These are phyloP conservation scores for Drosophila parabipectinata DNA, from an alignment of 1,140 invertebrate species.

Conservation along the genomic window DNA sequence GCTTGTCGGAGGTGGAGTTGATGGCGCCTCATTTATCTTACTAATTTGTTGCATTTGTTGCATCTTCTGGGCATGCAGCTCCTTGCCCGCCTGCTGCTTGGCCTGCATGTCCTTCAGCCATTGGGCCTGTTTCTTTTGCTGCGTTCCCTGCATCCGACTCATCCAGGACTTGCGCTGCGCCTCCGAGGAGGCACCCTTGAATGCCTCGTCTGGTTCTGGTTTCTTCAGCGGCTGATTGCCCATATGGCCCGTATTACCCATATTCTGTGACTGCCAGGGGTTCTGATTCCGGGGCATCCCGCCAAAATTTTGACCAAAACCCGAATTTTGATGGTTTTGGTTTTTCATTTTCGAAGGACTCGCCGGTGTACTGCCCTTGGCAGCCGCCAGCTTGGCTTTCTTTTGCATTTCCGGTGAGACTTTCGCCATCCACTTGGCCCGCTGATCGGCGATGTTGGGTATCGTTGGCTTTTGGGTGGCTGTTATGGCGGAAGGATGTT, in stretches of 20 bases:
- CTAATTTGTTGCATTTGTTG: conserved; percentile 24
- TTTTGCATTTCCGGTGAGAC: conserved; percentile 48
- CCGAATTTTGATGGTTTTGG: background rate
- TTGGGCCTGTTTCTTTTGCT: conserved; percentile 56
- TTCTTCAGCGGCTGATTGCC: background rate
- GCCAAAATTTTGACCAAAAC: conserved; percentile 3
- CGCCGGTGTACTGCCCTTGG: background rate
- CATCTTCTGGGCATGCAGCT: conserved; percentile 58
- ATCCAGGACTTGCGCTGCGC: conserved; percentile 58
- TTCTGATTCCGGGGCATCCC: conserved; percentile 14
- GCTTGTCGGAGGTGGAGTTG: background rate
- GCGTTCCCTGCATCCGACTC: conserved; percentile 64
- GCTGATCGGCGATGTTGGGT: conserved; percentile 50
- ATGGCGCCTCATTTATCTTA: background rate
- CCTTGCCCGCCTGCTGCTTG: conserved; percentile 58
- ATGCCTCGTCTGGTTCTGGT: background rate
- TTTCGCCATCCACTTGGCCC: conserved; percentile 68
- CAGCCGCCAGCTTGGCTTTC: conserved; percentile 6
- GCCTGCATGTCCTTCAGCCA: conserved; percentile 64
- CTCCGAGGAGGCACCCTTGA: conserved; percentile 29
- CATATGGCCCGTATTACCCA: background rate
- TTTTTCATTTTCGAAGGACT: background rate
- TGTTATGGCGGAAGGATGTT: background rate
- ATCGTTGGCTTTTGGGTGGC: background rate
- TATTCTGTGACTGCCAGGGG: conserved; percentile 9